These are phyloP conservation scores for Perca schrenkii DNA, from an alignment of 2,113 vertebrate species.

Conservation along the genomic window DNA sequence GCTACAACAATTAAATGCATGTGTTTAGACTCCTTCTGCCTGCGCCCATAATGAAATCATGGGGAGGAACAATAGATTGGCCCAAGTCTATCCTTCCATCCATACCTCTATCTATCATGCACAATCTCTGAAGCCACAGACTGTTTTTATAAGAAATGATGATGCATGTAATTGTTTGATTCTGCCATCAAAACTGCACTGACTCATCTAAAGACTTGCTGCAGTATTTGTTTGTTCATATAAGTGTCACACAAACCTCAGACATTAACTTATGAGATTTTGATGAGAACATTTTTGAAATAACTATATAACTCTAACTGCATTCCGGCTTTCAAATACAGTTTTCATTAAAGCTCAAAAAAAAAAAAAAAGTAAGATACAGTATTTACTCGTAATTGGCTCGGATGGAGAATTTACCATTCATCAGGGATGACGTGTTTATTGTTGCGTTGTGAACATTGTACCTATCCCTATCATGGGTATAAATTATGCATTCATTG, in stretches of 20 bases:
- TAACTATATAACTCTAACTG: background rate
- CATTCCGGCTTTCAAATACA: conserved; percentile 13
- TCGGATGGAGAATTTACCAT: conserved; percentile 37
- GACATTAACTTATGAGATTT: conserved; percentile 20
- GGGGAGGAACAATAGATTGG: conserved; percentile 2
- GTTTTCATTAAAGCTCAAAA: conserved; percentile 25
- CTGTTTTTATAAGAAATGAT: conserved; percentile 19
- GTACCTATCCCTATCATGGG: conserved; percentile 26
- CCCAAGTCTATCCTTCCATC: conserved; percentile 5
- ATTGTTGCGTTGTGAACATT: conserved; percentile 56
- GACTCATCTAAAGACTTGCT: background rate
- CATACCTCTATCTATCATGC: conserved; percentile 3
- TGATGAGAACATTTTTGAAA: background rate
- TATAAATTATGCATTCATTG: conserved; percentile 36
- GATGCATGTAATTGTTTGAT: conserved; percentile 32
- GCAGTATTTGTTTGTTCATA: conserved; percentile 21
- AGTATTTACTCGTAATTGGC: conserved; percentile 32
- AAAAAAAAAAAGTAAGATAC: background rate
- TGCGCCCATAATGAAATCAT: conserved; percentile 22
- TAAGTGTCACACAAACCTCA: conserved; percentile 19
- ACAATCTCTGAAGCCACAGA: conserved; percentile 6
- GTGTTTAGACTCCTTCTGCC: conserved; percentile 31
- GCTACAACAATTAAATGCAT: conserved; percentile 17
- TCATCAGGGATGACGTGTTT: conserved; percentile 49
- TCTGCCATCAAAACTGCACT: conserved; percentile 11